Conservation (phyloP, 2,113 vertebrate genomes). For the Rhombomys opimus region DNA sequence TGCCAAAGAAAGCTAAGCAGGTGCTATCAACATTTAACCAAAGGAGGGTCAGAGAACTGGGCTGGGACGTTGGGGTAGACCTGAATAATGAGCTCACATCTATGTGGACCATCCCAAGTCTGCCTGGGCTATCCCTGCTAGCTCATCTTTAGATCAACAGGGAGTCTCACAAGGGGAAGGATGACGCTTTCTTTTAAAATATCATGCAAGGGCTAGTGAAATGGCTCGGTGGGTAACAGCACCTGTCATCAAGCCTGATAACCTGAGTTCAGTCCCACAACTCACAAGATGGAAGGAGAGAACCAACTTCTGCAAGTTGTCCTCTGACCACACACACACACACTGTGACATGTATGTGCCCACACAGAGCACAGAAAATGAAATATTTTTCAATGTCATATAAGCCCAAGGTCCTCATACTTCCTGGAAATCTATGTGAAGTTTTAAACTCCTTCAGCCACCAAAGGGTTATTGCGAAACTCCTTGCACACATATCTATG, state of each 20-base stretch:
- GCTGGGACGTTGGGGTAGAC: not conserved
- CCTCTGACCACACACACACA: not conserved
- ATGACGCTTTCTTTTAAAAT: not conserved
- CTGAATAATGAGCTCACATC: not conserved
- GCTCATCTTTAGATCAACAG: not conserved
- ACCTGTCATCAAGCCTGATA: not conserved
- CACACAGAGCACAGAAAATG: not conserved
- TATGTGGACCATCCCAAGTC: not conserved
- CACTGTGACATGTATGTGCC: not conserved
- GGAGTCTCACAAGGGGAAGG: not conserved
- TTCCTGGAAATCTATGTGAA: not conserved
- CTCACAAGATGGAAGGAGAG: not conserved
- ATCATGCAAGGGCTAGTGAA: not conserved
- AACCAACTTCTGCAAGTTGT: not conserved
- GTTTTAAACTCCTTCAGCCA: not conserved
- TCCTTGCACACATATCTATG: not conserved
- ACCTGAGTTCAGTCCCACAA: not conserved
- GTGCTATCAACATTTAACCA: not conserved
- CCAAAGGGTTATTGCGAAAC: slow-evolving; percentile 8
- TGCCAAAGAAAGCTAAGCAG: not conserved
- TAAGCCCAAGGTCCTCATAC: not conserved
- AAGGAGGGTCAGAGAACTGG: not conserved
- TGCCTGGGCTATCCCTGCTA: not conserved
- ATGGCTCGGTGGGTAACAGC: not conserved
- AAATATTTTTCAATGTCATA: not conserved